Base-by-base conservation (phyloP, 2,113 vertebrate genomes). In the Motacilla tschutschensis region DNA sequence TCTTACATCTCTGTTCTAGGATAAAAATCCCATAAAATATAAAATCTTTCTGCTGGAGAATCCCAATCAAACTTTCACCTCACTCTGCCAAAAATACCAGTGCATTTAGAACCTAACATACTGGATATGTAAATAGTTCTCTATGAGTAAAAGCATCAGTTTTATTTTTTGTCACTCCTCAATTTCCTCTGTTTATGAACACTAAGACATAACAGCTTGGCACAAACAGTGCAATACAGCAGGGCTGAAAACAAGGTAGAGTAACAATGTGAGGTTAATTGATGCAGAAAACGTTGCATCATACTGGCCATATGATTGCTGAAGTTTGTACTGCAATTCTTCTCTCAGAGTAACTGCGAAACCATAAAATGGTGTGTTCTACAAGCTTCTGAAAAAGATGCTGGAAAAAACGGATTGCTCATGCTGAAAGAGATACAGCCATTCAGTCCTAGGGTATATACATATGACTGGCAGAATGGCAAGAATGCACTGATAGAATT, bases 341-440 rank as follows among this genome's bases (percentile, higher is more conserved):
- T 75, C 21, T 31, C 9, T 17, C 31, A 33, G 11, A 76, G 4
- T 14, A 88, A 47, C 12, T 44, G 26, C 51, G 48, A 85, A 67
- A 81, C 5, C 0, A 0, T 20, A 2, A 14, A 50, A 50, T 4
- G 5, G 5, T 57, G 19, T 53, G 12, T 9, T 47, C 7, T 44
- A 38, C 16, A 38, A 72, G 46, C 26, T 48, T 75, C 65, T 67
- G 19, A 77, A 85, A 74, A 87, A 77, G 8, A 21, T 26, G 8
- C 7, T 44, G 41, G 14, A 64, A 74, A 55, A 41, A 0, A 40
- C 14, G 7, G 15, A 70, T 2, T 24, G 9, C 29, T 81, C 12
- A 36, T 1, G 4, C 14, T 54, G 24, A 53, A 81, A 69, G 2
- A 64, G 22, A 19, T 69, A 48, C 0, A n/a, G 26, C 3, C 26